Evolutionary conservation across 2,888 invertebrate species (phyloP), one percentile per base, ranked within the genome.

Genomic region (Caenorhabditis doughertyi): DNA sequence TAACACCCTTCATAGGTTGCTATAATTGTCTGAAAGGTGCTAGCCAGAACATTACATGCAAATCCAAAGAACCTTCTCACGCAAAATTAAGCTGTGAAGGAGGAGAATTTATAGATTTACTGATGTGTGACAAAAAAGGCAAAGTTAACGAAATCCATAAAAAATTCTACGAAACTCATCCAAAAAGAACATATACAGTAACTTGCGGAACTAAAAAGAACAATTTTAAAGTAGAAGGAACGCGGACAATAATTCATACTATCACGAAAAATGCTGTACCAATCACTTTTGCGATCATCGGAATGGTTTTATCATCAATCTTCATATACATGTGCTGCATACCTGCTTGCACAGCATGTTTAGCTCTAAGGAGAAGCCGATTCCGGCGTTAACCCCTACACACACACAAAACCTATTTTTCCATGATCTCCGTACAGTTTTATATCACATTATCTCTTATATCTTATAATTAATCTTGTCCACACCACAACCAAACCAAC

Each of bases 1-100:
- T 25, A 0, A 62, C 60, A 1, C 42, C 60, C 1, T 62, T 25
- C 21, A 42, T 16, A 21, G 60, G 44, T 1, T 42, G 60, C 44
- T 60, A 60, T 21, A 60, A 42, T 16, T 42, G 42, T 16, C 44
- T 47, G 2, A 47, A 47, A 47, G 44, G 44, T 3, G 44, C 56
- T n/a, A 32, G 16, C 23, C 56, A 56, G 23, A 56, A 56, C 23
- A 18, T 56, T 3, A 56, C 56, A 56, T 56, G 56, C n/a, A 27
- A 29, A 18, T 27, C 62, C n/a, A 27, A 25, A 27, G 9, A 62
- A 44, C 21, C 42, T 9, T 47, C 62, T 0, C 47, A 62, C 3
- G 62, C 44, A 1, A 62, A 62, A 29, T 29, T 62, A 8, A 44
- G 25, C 8, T 62, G 62, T 23, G 27, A 62, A 18, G 18, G 23